Evolutionary conservation across 2,113 vertebrate genomes (phyloP).

Genomic region (Hydrolagus affinis): DNA sequence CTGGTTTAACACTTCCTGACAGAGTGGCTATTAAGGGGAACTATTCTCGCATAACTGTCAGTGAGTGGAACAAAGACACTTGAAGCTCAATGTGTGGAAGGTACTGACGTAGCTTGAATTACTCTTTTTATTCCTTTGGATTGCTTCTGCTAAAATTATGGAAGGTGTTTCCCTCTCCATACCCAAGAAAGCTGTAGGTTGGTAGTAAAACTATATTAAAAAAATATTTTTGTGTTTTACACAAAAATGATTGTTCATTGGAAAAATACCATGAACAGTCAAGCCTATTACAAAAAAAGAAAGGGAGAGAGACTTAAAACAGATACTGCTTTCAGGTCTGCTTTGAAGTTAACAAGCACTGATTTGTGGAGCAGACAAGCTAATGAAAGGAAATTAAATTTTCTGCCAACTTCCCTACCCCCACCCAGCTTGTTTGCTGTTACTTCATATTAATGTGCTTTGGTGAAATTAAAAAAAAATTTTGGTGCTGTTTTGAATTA

Average conservation of each 20-base stretch:
- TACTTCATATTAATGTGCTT: slow-evolving; percentile 54
- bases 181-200: slow-evolving; percentile 56
- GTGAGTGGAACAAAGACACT: slow-evolving; percentile 69
- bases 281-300: slow-evolving; percentile 54
- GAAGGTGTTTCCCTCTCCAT: slow-evolving; percentile 41
- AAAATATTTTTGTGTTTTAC: slow-evolving; percentile 56
- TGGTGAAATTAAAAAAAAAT: slow-evolving; percentile 55
- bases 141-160: slow-evolving; percentile 61
- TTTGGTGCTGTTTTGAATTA: slow-evolving; percentile 54
- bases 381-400: slow-evolving; percentile 82
- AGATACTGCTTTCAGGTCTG: slow-evolving; percentile 63
- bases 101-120: slow-evolving; percentile 66
- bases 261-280: slow-evolving; percentile 73
- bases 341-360: slow-evolving; percentile 72
- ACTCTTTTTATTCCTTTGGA: slow-evolving; percentile 62
- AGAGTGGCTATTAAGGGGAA: slow-evolving; percentile 79
- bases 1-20: slow-evolving; percentile 86
- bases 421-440: slow-evolving; percentile 61
- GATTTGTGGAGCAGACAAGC: slow-evolving; percentile 73
- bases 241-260: slow-evolving; percentile 69
- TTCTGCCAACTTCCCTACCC: slow-evolving; percentile 72
- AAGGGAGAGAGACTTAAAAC: slow-evolving; percentile 54
- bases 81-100: slow-evolving; percentile 66
- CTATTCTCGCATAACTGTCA: slow-evolving; percentile 83
- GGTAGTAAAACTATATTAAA: slow-evolving; percentile 54